Evolutionary conservation across 2,797 vertebrate genomes (phyloP), one percentile per base, ranked within the genome.

Genomic region (Siniperca undulata): DNA sequence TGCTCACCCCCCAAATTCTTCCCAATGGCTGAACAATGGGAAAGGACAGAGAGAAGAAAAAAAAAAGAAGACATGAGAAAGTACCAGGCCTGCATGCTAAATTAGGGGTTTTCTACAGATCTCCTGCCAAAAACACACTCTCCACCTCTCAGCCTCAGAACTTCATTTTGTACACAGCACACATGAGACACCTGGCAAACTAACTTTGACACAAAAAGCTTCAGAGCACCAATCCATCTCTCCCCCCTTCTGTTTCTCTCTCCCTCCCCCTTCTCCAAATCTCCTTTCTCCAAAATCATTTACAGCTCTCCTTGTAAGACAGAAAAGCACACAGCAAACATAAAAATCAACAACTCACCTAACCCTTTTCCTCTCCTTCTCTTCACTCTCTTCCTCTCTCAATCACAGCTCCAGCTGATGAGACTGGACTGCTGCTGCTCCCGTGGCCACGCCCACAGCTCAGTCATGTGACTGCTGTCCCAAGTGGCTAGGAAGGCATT

Each of bases 321-420:
- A 81, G 64, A 82, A 78, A 85, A 81, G 71, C 72, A 83, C 34
- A 89, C 74, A 17, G 65, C 81, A 83, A 84, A 88, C 81, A 81
- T 40, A 16, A 78, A 87, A 83, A 91, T 48, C 79, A 76, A 84
- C 82, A 84, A 96, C 95, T 96, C 91, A 96, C 95, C 95, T 90
- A 94, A 88, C 88, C 88, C 92, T 91, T 81, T 7, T 91, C 82
- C 89, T 87, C 88, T 91, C 80, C 89, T 92, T 68, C 85, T 86
- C 81, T 83, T 76, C 71, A 82, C 77, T 89, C 84, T 89, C 80
- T 88, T 91, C 53, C 84, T 88, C 89, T 91, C 92, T 93, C 94
- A 94, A 92, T 95, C 94, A 94, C 92, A 92, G 90, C 91, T 94
- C 85, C 94, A 96, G 95, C 95, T 96, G 94, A 90, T 91, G 85